phyloP scores from a whole-genome alignment of 2,113 vertebrate genomes.

The Genyomyrus donnyi region DNA sequence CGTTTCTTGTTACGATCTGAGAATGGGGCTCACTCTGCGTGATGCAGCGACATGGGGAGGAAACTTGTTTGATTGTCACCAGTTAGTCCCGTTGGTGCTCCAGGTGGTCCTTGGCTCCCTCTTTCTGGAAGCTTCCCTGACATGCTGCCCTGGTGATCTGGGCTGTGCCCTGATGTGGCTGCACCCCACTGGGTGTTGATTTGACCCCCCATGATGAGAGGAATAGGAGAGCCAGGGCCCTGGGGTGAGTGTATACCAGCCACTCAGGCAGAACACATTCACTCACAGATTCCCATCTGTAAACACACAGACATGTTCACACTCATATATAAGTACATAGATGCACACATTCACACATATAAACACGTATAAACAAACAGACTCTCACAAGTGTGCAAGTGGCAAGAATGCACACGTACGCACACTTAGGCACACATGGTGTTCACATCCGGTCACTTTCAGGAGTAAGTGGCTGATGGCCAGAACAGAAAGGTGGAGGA shows the following conservation, averaged over 20 bases:
- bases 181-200: neutral
- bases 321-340: no score
- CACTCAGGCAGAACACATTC: neutral
- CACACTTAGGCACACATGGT: neutral
- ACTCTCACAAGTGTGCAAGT: neutral
- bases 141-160: neutral
- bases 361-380: neutral
- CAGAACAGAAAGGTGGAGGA: neutral
- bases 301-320: neutral
- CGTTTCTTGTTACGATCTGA: neutral
- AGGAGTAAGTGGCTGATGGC: neutral
- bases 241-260: neutral
- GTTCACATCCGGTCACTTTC: neutral
- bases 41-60: neutral
- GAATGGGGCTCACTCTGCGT: neutral
- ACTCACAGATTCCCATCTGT: neutral
- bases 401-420: neutral
- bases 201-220: neutral
- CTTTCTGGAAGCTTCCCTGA: neutral
- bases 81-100: neutral
- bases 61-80: neutral
- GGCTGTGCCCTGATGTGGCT: neutral
- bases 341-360: neutral
- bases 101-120: neutral
- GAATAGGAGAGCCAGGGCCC: neutral